Base-by-base conservation (phyloP, 30 jellyfish, hydroid and myxozoan genomes). In the Sanderia malayensis region DNA sequence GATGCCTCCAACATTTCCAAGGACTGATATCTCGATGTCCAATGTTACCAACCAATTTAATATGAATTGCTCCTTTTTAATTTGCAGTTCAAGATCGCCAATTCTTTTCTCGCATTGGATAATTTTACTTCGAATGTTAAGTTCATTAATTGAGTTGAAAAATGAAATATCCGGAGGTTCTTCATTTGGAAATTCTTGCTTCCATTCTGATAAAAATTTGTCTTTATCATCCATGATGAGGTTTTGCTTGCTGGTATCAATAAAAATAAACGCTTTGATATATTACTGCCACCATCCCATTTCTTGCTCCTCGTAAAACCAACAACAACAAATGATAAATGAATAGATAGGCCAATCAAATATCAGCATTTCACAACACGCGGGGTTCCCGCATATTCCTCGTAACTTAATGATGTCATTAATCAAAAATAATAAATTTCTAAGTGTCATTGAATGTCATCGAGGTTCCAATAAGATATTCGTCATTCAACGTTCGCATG, bases 191-290 rank as follows among this genome's bases (percentile, higher is more conserved):
- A 87, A 87, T 31, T 69, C 37, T 33, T 41, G 37, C 85, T 60
- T 44, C 96, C 96, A 87, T 24, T 80, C 96, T 15, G 83, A 49
- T 30, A 80, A 18, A 80, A 87, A 87, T 33, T 66, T 87, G 41
- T 87, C 86, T 46, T 70, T 74, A 55, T 58, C 82, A 34, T 87
- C 92, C 96, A 86, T 86, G 17, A 17, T 49, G 4, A n/a, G 25
- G 22, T 4, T 45, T 24, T 15, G 64, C 24, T 9, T 15, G 15
- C 11, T 6, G 55, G 55, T 41, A 41, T 41, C 55, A 41, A 15
- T 41, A 15, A 41, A 41, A 41, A 41, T 41, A 41, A 41, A n/a
- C n/a, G n/a, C n/a, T n/a, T n/a, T n/a, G n/a, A n/a, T n/a, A n/a
- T n/a, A n/a, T n/a, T n/a, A n/a, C n/a, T n/a, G n/a, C n/a, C n/a